Conservation (phyloP, 2,113 vertebrate species). For the Hiodon tergisus region DNA sequence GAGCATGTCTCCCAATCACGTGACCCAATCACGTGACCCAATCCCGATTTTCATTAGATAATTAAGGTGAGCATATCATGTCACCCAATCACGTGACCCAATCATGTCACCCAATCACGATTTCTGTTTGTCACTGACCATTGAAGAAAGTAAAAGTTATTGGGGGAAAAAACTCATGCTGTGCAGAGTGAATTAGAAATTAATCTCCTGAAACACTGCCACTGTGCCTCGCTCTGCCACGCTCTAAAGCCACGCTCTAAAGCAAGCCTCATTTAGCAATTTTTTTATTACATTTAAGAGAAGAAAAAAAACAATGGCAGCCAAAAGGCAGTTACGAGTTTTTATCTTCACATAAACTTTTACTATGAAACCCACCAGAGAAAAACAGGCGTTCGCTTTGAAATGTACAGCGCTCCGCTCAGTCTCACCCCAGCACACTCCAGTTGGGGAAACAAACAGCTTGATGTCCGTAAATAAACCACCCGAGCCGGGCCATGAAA, state of each 20-base stretch:
- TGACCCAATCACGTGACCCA: no score
- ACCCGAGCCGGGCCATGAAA: conserved; percentile 3
- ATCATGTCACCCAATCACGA: background rate
- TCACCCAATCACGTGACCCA: no score
- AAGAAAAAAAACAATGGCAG: background rate
- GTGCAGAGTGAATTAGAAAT: background rate
- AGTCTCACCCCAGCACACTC: conserved; percentile 13
- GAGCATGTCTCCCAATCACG: no score
- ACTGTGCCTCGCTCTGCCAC: conserved; percentile 1
- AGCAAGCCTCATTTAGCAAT: conserved; percentile 7
- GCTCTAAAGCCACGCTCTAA: background rate
- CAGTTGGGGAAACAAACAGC: conserved; percentile 35
- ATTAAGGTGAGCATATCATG: no score
- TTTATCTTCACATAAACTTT: conserved; percentile 29
- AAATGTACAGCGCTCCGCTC: conserved; percentile 6
- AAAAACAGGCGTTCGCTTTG: conserved; percentile 13
- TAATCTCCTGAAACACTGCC: background rate
- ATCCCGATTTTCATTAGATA: no score
- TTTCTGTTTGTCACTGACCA: background rate
- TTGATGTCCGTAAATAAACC: conserved; percentile 30
- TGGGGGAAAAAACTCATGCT: background rate
- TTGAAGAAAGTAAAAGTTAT: background rate
- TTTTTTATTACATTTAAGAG: conserved; percentile 15
- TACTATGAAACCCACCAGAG: conserved; percentile 27
- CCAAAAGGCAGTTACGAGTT: conserved; percentile 20